Base-by-base conservation (phyloP, 2,113 vertebrate species). In the Myotis yumanensis region DNA sequence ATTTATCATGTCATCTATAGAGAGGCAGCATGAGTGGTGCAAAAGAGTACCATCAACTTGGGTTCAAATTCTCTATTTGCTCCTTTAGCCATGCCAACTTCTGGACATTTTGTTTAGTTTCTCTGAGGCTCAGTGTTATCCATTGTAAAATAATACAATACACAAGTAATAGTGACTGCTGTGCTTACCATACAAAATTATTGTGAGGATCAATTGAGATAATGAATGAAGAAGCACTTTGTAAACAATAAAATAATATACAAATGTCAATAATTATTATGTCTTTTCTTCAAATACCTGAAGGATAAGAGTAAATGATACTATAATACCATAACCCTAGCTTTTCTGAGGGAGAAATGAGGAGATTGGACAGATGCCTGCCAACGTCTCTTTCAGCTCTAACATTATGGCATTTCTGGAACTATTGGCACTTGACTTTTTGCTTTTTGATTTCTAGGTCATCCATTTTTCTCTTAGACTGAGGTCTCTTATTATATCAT, bases 341-440 rank as follows among this genome's bases (percentile, higher is more conserved):
- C 9, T 91, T 94, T 85, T 82, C 72, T 79, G 32, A 91, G 90
- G 85, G 81, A 90, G 37, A 90, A 86, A 43, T 83, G 66, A 91
- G 25, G 16, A 79, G 30, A 48, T 23, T 77, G 40, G 22, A 83
- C 18, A 66, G 57, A 59, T 92, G 40, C 18, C n/a, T 72, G n/a
- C 37, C 37, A 43, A 46, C 8, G 20, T 87, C n/a, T 86, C 18
- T 92, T 76, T 90, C 35, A 92, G 46, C 30, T 92, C 22, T 71
- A 85, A 89, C 22, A 68, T 75, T 84, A 37, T 18, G 69, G 20
- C 86, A 46, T 80, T 96, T 89, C 46, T 82, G 88, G 62, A 96
- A 64, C 62, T 22, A 22, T 43, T 71, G 43, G 20, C 40, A 68
- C 20, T 86, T 83, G 23, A 93, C 79, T 88, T 79, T 20, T 52